A percentile compares a stretch with the other conserved stretches of the same genome.
Evolutionary conservation across 1,140 invertebrate species (phyloP).

Genomic region (Cyrtorhinus lividipennis): DNA sequence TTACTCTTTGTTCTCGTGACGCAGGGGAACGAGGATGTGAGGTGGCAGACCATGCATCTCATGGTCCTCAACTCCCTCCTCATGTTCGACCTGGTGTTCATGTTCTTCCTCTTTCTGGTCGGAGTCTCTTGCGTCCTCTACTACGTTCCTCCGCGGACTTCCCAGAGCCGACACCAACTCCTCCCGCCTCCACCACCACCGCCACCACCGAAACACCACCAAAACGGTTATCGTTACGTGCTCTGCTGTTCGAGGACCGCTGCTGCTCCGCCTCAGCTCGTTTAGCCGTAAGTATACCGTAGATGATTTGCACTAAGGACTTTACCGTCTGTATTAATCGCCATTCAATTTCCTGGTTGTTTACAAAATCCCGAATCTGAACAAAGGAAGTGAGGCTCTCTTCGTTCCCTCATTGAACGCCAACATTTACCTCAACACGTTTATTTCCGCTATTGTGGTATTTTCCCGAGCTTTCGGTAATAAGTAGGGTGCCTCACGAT

Average conservation of each 20-base stretch:
- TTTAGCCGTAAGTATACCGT: slow-evolving; percentile 17
- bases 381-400: no score
- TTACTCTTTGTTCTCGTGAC: neutral
- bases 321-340: no score
- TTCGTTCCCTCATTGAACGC: no score
- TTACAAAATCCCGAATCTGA: no score
- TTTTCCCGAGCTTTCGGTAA: no score
- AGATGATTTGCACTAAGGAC: no score
- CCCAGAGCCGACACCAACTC: slow-evolving; percentile 28
- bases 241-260: slow-evolving; percentile 17
- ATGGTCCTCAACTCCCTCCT: slow-evolving; percentile 68
- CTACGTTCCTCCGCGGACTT: slow-evolving; percentile 42
- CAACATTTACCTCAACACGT: no score
- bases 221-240: slow-evolving; percentile 9
- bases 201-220: slow-evolving; percentile 26
- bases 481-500: no score
- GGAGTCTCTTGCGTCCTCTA: slow-evolving; percentile 64
- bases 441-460: no score
- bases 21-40: slow-evolving; percentile 15
- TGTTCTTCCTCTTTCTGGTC: slow-evolving; percentile 68
- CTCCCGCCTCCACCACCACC: slow-evolving; percentile 31
- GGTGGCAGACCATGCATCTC: slow-evolving; percentile 46
- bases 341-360: no score
- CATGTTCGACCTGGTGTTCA: slow-evolving; percentile 73
- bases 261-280: slow-evolving; percentile 15